Conservation (phyloP, 1,140 invertebrate genomes). For the Tetragonula clypearis region DNA sequence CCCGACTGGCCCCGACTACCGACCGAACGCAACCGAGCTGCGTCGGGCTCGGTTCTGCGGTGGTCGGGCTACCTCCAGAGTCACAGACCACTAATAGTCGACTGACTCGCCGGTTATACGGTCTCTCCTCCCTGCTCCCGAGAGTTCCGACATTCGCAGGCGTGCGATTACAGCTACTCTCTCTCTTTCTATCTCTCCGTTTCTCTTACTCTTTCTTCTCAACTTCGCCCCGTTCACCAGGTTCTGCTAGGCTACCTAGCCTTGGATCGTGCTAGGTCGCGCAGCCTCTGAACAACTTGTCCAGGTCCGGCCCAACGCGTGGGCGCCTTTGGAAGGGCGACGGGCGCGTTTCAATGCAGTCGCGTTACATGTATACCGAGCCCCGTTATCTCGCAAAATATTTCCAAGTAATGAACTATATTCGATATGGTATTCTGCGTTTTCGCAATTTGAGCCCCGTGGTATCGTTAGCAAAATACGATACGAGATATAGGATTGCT, state of each 20-base stretch:
- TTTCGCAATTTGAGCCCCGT: background rate
- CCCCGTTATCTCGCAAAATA: slow-evolving; percentile 1
- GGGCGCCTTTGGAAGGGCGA: slow-evolving; percentile 17
- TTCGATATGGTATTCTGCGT: background rate
- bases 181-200: background rate
- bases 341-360: slow-evolving; percentile 32
- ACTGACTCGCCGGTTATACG: slow-evolving; percentile 58
- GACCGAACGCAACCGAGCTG: slow-evolving; percentile 69
- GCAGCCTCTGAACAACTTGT: slow-evolving; percentile 66
- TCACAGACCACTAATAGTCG: slow-evolving; percentile 70
- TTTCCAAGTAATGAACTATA: background rate
- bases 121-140: slow-evolving; percentile 44
- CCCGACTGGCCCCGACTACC: slow-evolving; percentile 65
- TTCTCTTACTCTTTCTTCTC: slow-evolving; percentile 34
- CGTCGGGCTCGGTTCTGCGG: slow-evolving; percentile 67
- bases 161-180: slow-evolving; percentile 20
- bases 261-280: slow-evolving; percentile 60
- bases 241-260: slow-evolving; percentile 70
- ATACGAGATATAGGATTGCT: background rate
- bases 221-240: slow-evolving; percentile 7
- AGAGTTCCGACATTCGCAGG: slow-evolving; percentile 34
- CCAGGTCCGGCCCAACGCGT: slow-evolving; percentile 46
- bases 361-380: slow-evolving; percentile 35
- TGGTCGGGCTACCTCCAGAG: slow-evolving; percentile 67
- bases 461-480: background rate